Evolutionary conservation across 1,140 invertebrate genomes (phyloP).

Genomic region (Tribolium castaneum): DNA sequence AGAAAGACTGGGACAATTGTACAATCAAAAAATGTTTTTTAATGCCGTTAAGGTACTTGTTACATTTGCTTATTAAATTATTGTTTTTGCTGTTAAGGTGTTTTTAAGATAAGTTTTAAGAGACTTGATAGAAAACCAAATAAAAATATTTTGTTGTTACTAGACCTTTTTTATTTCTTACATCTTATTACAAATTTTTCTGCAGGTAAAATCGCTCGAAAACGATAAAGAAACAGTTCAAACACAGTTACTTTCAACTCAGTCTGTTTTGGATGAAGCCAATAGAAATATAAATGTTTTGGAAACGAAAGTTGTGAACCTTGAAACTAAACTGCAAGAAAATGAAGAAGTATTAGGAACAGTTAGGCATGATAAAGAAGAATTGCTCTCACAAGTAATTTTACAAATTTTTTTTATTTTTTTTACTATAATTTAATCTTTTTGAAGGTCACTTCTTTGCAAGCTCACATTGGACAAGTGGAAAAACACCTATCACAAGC

Average conservation of each 20-base stretch:
- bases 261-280: background rate
- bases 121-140: no score
- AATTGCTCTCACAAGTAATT: background rate
- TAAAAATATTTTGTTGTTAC: no score
- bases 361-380: background rate
- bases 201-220: background rate
- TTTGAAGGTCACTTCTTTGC: background rate
- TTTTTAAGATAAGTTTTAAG: no score
- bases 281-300: background rate
- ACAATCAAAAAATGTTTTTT: no score
- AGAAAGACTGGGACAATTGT: no score
- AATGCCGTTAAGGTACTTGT: no score
- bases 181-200: background rate
- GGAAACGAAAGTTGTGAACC: background rate
- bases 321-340: background rate
- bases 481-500: background rate
- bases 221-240: background rate
- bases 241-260: background rate
- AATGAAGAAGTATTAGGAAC: background rate
- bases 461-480: background rate
- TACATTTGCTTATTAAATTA: no score
- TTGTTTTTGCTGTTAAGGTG: no score
- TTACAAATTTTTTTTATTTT: background rate
- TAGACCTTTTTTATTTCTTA: background rate
- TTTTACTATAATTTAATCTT: background rate